Base-by-base conservation (phyloP, 2,888 invertebrate genomes). In the Yponomeuta cagnagella region DNA sequence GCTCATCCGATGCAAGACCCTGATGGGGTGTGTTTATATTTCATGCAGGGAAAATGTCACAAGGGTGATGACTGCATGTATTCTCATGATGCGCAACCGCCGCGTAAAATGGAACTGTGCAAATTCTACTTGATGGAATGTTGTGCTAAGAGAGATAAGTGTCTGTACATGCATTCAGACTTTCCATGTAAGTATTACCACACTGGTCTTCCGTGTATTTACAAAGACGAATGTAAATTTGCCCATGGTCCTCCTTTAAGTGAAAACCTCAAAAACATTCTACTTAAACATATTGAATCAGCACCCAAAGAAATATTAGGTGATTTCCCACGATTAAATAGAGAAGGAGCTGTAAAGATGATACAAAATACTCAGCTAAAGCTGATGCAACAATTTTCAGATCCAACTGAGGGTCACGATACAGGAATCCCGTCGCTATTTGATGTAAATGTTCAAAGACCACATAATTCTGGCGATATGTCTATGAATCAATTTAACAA, bases 131-230 rank as follows among this genome's bases (percentile, higher is more conserved):
- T 98, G 73, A 97, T 97, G 95, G 98, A 98, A 76, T 97, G 97
- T 85, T 99, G 99, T 91, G 96, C 97, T 71, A 99, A 98, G 90
- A 95, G 97, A 79, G 98, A 98, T 78, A 97, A 97, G 88, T 99
- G 99, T 91, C 93, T 97, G 31, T 99, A 98, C 83, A 97, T 99
- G 97, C 99, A 99, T 90, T 95, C 96, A 79, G 98, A 98, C 86
- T 99, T 98, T 86, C 99, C 99, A 30, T 99, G 99, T 91, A 98
- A 98, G 93, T 98, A 96, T 91, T 98, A 96, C 88, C 98, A 99
- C 84, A 97, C 98, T 70, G 98, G 98, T 74, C 94, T 97, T 86
- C 95, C 96, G 71, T 98, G 98, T 86, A 94, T 94, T 75, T 94
- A 94, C 70, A 94, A 94, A 80, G 96, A 96, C n/a, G 95, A 96